Percentiles rank a stretch among this genome's conserved stretches.
Conservation (phyloP, 2,888 invertebrate genomes). For the Panzeria rudis region DNA sequence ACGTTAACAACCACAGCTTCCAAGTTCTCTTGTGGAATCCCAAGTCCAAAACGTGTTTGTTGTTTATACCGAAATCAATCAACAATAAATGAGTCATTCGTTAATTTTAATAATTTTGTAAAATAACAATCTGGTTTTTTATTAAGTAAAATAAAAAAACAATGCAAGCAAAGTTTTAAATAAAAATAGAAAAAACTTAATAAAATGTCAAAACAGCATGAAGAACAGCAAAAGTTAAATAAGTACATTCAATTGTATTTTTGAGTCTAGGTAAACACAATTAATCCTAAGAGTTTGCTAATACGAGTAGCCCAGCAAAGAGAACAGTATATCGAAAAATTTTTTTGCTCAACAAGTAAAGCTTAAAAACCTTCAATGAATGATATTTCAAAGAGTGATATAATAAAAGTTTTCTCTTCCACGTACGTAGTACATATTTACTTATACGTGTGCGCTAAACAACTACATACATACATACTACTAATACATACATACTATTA, state of each 20-base stretch:
- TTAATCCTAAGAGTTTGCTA: background rate
- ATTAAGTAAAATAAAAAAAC: conserved; percentile 29
- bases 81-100: conserved; percentile 56
- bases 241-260: background rate
- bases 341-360: conserved; percentile 20
- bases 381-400: conserved; percentile 57
- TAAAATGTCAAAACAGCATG: conserved; percentile 54
- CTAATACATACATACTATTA: background rate
- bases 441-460: background rate
- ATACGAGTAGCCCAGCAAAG: too few species aligned
- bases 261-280: background rate
- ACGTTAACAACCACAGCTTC: background rate
- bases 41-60: conserved; percentile 39
- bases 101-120: conserved; percentile 50
- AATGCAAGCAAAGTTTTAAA: background rate
- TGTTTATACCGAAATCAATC: conserved; percentile 5
- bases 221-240: conserved; percentile 42
- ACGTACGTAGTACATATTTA: background rate
- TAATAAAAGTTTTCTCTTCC: conserved; percentile 51
- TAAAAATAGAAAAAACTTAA: conserved; percentile 24
- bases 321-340: background rate
- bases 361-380: conserved; percentile 34
- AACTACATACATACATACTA: background rate
- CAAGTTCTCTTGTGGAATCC: conserved; percentile 15
- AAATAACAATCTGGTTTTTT: conserved; percentile 46